Evolutionary conservation across 2,888 invertebrate genomes (phyloP).

Genomic region (Kuschelorhynchus macadamiae): DNA sequence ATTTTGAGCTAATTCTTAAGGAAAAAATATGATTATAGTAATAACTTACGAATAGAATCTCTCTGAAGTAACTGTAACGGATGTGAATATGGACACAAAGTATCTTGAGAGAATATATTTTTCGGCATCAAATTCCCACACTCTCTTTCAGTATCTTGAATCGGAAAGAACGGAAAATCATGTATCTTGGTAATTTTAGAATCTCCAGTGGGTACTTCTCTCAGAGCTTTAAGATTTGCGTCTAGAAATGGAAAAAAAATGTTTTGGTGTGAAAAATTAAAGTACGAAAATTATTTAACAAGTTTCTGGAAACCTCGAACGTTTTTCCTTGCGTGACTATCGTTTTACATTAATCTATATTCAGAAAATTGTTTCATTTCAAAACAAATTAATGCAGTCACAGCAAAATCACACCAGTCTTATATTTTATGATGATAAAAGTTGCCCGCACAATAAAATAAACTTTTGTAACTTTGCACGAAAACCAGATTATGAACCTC

Average conservation of each 20-base stretch:
- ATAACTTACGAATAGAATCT: conserved; percentile 24
- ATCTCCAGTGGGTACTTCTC: conserved; percentile 31
- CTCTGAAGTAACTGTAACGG: conserved; percentile 28
- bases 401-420: conserved; percentile 29
- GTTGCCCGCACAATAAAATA: conserved; percentile 31
- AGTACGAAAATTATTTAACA: neutral
- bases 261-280: neutral
- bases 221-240: conserved; percentile 28
- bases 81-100: conserved; percentile 33
- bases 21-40: no score
- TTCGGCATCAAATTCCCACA: conserved; percentile 28
- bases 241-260: conserved; percentile 36
- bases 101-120: conserved; percentile 26
- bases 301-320: neutral
- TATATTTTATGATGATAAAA: conserved; percentile 31
- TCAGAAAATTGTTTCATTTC: conserved; percentile 35
- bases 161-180: conserved; percentile 19
- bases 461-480: conserved; percentile 39
- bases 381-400: conserved; percentile 58
- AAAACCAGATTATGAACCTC: conserved; percentile 14
- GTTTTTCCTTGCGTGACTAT: conserved; percentile 27
- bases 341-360: conserved; percentile 27
- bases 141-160: conserved; percentile 18
- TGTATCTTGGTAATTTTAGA: conserved; percentile 10
- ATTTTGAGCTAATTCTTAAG: no score